A percentile compares a stretch with the other conserved stretches of the same genome.
phyloP scores from a whole-genome alignment of 2,888 invertebrate genomes.

The Melanostoma scalare region DNA sequence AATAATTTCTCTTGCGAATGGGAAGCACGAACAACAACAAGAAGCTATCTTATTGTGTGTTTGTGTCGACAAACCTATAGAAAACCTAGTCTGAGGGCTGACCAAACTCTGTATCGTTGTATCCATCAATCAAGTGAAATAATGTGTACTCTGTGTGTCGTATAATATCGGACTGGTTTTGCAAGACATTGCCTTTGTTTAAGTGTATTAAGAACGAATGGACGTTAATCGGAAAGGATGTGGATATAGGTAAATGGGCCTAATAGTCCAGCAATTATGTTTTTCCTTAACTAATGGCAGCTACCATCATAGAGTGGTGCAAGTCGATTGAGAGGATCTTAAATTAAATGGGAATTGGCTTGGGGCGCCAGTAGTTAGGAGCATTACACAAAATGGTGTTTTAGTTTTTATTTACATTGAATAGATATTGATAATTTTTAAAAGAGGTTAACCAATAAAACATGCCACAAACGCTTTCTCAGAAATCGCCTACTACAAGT shows the following conservation, averaged over 20 bases:
- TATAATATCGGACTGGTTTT: conserved; percentile 47
- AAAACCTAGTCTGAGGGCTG: background rate
- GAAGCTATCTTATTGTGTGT: background rate
- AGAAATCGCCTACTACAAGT: too few relatives aligned
- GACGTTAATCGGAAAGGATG: conserved; percentile 52
- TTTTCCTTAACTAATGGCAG: conserved; percentile 12
- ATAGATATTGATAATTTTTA: too few relatives aligned
- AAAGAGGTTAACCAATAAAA: too few relatives aligned
- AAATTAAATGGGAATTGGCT: too few relatives aligned
- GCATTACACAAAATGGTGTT: background rate
- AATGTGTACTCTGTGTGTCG: conserved; percentile 27
- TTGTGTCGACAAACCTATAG: background rate
- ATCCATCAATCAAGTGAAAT: conserved; percentile 66
- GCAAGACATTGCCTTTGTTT: conserved; percentile 29
- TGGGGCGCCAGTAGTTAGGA: too few relatives aligned
- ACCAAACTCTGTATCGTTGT: conserved; percentile 23
- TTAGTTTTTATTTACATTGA: background rate
- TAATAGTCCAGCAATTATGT: conserved; percentile 64
- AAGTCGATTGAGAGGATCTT: too few relatives aligned
- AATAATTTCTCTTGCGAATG: conserved; percentile 2
- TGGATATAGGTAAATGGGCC: conserved; percentile 63
- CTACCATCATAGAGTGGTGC: too few relatives aligned
- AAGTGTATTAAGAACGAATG: conserved; percentile 28
- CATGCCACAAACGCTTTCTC: too few relatives aligned
- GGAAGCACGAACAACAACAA: background rate